Evolutionary conservation across 1,140 invertebrate genomes (phyloP).

Genomic region (Temnothorax nylanderi): DNA sequence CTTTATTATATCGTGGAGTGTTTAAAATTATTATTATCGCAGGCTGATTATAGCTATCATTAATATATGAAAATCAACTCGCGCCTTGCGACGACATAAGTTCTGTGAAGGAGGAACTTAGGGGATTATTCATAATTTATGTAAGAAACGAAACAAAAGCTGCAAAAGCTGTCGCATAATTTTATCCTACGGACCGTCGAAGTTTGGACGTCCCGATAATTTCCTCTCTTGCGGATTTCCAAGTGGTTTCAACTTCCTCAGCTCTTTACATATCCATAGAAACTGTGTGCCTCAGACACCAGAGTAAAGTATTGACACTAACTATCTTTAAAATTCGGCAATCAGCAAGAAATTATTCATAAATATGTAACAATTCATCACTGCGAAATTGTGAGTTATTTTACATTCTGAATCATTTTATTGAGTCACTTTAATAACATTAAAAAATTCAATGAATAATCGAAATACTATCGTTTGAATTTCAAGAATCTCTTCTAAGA

Average conservation of each 20-base stretch:
- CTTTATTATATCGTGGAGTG: not conserved
- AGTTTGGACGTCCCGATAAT: constrained; percentile 72
- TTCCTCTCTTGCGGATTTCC: constrained; percentile 41
- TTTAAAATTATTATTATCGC: not conserved
- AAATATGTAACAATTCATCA: not conserved
- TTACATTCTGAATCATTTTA: not conserved
- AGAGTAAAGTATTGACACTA: constrained; percentile 13
- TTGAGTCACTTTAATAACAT: not conserved
- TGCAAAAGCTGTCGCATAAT: constrained; percentile 69
- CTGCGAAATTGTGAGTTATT: not conserved
- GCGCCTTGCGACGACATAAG: constrained; percentile 57
- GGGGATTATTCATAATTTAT: constrained; percentile 75
- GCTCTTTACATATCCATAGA: constrained; percentile 46
- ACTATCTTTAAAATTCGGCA: not conserved
- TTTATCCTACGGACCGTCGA: constrained; percentile 62
- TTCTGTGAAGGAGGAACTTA: constrained; percentile 62
- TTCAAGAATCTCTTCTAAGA: not conserved
- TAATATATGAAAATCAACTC: constrained; percentile 57
- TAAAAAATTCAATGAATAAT: constrained; percentile 1
- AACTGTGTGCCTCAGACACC: not conserved
- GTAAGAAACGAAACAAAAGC: constrained; percentile 74
- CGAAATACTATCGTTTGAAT: not conserved
- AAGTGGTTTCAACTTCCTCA: constrained; percentile 50
- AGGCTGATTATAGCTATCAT: constrained; percentile 25
- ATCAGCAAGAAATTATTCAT: constrained; percentile 1